phyloP scores from a whole-genome alignment of 2,888 invertebrate species.

The Hermaeophaga mercurialis region DNA sequence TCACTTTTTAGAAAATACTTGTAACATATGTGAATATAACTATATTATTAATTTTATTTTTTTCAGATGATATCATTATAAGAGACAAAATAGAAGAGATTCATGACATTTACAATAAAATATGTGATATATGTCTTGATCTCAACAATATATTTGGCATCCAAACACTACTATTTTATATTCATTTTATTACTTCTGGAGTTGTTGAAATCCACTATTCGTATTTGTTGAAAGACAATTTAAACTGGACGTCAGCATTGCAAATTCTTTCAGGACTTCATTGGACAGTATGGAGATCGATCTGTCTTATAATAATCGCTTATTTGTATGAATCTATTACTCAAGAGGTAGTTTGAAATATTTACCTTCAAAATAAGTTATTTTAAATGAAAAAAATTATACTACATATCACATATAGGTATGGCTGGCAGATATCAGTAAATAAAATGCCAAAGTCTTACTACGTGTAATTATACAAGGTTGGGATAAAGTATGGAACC shows the following conservation, averaged over 20 bases:
- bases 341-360: too few species aligned
- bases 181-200: neutral
- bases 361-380: too few species aligned
- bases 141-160: conserved; percentile 14
- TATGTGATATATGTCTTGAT: conserved; percentile 10
- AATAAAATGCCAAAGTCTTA: too few species aligned
- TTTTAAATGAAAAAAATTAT: too few species aligned
- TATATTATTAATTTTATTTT: too few species aligned
- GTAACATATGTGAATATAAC: too few species aligned
- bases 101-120: conserved; percentile 10
- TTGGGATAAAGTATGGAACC: too few species aligned
- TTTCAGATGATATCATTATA: conserved; percentile 7
- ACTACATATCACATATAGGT: too few species aligned
- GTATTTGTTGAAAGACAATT: neutral
- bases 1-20: too few species aligned
- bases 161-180: conserved; percentile 5
- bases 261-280: conserved; percentile 2
- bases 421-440: too few species aligned
- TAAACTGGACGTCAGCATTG: conserved; percentile 1
- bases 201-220: conserved; percentile 1
- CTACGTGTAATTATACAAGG: too few species aligned
- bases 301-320: conserved; percentile 5
- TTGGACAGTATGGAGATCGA: conserved; percentile 8
- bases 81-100: conserved; percentile 4
- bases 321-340: conserved; percentile 5